Evolutionary conservation across 1,140 invertebrate genomes (phyloP).

Genomic region (Lordiphosa mommai): DNA sequence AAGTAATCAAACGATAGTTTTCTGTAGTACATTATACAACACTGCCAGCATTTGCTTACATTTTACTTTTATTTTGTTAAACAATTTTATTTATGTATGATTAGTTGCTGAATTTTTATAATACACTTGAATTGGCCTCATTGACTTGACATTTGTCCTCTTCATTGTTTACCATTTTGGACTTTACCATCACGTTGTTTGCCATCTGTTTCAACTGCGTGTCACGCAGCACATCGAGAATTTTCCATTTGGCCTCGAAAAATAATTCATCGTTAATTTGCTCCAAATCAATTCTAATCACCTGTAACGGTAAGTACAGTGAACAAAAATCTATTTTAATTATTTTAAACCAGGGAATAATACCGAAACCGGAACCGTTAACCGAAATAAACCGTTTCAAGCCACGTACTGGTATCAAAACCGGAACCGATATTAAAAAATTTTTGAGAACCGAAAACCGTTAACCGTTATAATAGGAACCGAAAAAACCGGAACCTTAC

Average conservation of each 20-base stretch:
- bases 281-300: slow-evolving; percentile 12
- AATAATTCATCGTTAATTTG: slow-evolving; percentile 4
- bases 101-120: neutral
- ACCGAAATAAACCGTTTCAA: no score
- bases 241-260: slow-evolving; percentile 11
- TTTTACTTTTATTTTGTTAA: neutral
- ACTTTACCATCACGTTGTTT: slow-evolving; percentile 2
- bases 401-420: no score
- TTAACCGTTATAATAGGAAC: no score
- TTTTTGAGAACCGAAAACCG: no score
- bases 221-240: slow-evolving; percentile 15
- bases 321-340: neutral
- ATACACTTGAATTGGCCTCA: neutral
- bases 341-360: no score
- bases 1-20: no score
- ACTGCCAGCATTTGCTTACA: neutral
- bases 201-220: slow-evolving; percentile 21
- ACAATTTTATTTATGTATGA: neutral
- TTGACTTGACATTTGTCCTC: neutral
- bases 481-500: no score
- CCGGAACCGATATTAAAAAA: no score
- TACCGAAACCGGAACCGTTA: no score
- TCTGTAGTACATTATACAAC: neutral
- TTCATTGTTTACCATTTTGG: neutral
- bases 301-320: neutral